phyloP scores from a whole-genome alignment of 2,888 invertebrate species.

The Caenorhabditis angaria region DNA sequence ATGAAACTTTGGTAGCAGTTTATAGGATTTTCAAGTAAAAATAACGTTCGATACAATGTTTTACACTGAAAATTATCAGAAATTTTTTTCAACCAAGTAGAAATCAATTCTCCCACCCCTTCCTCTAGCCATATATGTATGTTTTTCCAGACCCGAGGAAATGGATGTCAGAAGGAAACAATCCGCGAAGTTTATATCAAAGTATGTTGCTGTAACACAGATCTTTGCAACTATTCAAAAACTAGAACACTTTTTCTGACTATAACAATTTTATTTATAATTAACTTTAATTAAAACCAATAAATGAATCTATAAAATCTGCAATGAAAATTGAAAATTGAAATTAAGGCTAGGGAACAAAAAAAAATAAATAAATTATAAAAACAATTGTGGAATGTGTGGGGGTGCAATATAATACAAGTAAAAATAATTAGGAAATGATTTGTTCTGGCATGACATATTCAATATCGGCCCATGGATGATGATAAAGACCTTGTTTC shows the following conservation, averaged over 20 bases:
- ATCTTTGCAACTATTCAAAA: too few relatives aligned
- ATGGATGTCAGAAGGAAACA: slow-evolving; percentile 25
- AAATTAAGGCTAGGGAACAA: background rate
- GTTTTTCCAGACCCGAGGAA: slow-evolving; percentile 7
- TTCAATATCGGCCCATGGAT: slow-evolving; percentile 99
- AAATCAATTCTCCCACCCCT: too few relatives aligned
- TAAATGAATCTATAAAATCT: background rate
- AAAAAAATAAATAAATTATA: background rate
- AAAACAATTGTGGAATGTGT: background rate
- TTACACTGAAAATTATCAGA: too few relatives aligned
- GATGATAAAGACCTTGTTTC: slow-evolving; percentile 97
- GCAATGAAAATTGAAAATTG: background rate
- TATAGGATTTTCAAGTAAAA: too few relatives aligned
- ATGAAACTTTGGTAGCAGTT: too few relatives aligned
- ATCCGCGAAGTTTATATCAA: slow-evolving; percentile 21
- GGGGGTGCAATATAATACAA: background rate
- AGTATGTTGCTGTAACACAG: slow-evolving; percentile 35
- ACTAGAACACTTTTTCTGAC: background rate
- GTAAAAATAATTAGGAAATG: slow-evolving; percentile 25
- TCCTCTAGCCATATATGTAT: too few relatives aligned
- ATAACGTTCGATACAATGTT: too few relatives aligned
- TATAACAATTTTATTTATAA: background rate
- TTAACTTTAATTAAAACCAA: background rate
- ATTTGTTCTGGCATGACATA: slow-evolving; percentile 83
- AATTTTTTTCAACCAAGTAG: too few relatives aligned